Conservation (phyloP, 2,888 invertebrate genomes). For the Escarpia spicata region DNA sequence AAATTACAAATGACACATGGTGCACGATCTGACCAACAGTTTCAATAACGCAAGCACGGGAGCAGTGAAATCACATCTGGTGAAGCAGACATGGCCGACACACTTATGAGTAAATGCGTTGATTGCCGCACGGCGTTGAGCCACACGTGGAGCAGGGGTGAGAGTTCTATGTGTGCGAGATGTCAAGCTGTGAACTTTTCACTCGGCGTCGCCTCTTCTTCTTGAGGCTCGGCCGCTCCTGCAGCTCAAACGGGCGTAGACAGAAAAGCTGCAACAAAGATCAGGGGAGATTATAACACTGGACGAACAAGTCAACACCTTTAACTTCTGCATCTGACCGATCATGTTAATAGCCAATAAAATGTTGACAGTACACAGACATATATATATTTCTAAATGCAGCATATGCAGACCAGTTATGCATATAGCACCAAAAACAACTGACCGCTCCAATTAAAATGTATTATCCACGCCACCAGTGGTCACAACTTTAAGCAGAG, state of each 20-base stretch:
- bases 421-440: too few species aligned
- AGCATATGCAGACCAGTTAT: too few species aligned
- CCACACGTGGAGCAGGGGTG: not conserved
- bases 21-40: not conserved
- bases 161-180: not conserved
- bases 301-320: not conserved
- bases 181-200: constrained; percentile 18
- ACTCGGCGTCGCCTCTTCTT: constrained; percentile 31
- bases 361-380: not conserved
- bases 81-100: not conserved
- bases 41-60: not conserved
- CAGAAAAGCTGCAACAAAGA: constrained; percentile 55
- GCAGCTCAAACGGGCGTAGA: constrained; percentile 59
- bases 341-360: not conserved
- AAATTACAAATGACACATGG: not conserved
- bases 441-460: too few species aligned
- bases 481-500: too few species aligned
- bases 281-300: not conserved
- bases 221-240: constrained; percentile 38
- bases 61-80: not conserved
- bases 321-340: not conserved
- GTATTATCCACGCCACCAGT: too few species aligned
- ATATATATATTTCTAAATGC: not conserved
- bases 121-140: not conserved
- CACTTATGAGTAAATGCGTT: constrained; percentile 3